Evolutionary conservation across 2,797 vertebrate species (phyloP), one percentile per base, ranked within the genome.

Genomic region (Kryptopterus vitreolus): DNA sequence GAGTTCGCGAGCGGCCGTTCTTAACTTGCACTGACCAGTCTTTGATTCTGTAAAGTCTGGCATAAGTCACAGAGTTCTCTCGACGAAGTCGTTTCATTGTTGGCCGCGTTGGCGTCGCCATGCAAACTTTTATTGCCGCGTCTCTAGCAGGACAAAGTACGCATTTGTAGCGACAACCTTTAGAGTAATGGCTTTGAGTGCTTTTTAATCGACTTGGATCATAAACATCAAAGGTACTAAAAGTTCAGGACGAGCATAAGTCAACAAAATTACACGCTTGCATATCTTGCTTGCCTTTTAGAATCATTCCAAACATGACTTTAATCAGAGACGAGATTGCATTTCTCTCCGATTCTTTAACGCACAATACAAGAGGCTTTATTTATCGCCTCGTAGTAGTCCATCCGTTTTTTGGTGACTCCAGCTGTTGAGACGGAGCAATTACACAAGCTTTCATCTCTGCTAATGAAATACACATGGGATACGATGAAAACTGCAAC

Each of bases 141-240:
- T 35, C 2, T 68, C 10, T 18, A 53, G 29, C 1, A 5, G 50
- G 29, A 35, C 55, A 26, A 74, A 74, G 33, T n/a, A 2, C 6
- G 71, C 53, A 43, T 16, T 43, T 43, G 35, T 20, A 74, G 53
- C 3, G 22, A 43, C 71, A 43, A 58, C 33, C 33, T 74, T 74
- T 58, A 43, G 71, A 74, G 8, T 43, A 59, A 59, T 74, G 33
- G n/a, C 35, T 59, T 43, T 29, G 35, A 74, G 72, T 74, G 35
- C n/a, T 3, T 29, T 43, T 26, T 74, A 52, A 53, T 65, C 61
- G 10, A 29, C 59, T n/a, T 46, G 43, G 20, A 78, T 68, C 52
- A 58, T 69, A n/a, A 65, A 77, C 63, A 43, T 78, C 24, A 69
- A 69, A 70, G 52, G 53, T 33, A 63, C 22, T n/a, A 35, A 77